Conservation (phyloP, 2,797 vertebrate species). For the Acestrorhynchus altus region DNA sequence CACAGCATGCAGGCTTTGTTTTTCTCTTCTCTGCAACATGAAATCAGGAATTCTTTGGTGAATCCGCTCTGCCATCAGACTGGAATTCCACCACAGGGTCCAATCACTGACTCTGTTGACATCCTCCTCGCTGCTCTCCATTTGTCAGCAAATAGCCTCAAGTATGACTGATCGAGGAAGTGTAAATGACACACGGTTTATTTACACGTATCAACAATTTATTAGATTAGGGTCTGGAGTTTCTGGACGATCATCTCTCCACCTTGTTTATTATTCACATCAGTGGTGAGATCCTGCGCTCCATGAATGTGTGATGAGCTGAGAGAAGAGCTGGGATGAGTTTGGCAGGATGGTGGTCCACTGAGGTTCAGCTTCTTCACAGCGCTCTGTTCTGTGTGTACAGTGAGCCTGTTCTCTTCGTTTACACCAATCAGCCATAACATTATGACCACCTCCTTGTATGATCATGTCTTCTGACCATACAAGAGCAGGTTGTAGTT, state of each 20-base stretch:
- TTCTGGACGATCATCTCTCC: constrained; percentile 13
- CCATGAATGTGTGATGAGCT: no score
- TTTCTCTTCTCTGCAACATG: constrained; percentile 30
- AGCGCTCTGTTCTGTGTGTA: no score
- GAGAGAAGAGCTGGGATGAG: neutral
- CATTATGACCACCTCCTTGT: no score
- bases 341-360: no score
- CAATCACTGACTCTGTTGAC: constrained; percentile 38
- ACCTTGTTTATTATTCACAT: neutral
- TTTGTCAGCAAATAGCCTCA: constrained; percentile 38
- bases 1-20: constrained; percentile 47
- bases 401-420: no score
- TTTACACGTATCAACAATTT: constrained; percentile 26
- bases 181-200: constrained; percentile 29
- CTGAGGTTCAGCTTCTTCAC: no score
- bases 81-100: constrained; percentile 40
- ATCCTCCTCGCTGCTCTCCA: constrained; percentile 26
- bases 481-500: no score
- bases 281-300: neutral
- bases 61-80: constrained; percentile 27
- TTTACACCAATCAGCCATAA: no score
- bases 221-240: constrained; percentile 26
- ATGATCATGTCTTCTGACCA: no score
- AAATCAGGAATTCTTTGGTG: constrained; percentile 32
- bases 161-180: constrained; percentile 33